A percentile compares a stretch with the other conserved stretches of the same genome.
Conservation (phyloP, 1,140 invertebrate species). For the Mesaphorura yosii region DNA sequence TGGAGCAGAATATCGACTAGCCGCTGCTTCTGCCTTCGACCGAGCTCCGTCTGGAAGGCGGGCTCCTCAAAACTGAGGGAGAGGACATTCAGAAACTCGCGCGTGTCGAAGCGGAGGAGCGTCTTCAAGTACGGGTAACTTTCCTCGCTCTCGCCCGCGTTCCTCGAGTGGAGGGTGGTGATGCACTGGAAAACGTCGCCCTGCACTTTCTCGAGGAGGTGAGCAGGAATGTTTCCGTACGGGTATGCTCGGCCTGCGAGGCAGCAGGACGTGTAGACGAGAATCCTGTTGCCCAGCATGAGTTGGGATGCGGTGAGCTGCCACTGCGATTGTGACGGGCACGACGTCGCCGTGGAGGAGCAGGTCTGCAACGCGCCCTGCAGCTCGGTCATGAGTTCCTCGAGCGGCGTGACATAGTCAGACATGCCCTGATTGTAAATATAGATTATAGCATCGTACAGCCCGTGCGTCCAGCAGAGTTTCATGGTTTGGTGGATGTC, state of each 20-base stretch:
- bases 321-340: conserved; percentile 24
- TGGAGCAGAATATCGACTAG: conserved; percentile 67
- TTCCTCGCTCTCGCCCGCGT: conserved; percentile 51
- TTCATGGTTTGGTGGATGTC: conserved; percentile 80
- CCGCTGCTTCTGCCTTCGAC: conserved; percentile 58
- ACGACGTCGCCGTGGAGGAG: background rate
- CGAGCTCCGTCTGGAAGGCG: conserved; percentile 62
- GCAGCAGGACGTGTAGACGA: conserved; percentile 88
- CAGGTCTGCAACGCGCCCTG: conserved; percentile 35
- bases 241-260: conserved; percentile 83
- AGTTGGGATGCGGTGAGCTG: conserved; percentile 36
- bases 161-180: conserved; percentile 51
- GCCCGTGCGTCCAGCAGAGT: conserved; percentile 59
- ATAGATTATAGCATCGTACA: conserved; percentile 81
- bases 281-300: conserved; percentile 69
- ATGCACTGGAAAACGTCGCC: conserved; percentile 50
- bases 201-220: conserved; percentile 55
- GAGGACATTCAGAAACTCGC: conserved; percentile 81
- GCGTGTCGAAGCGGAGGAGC: conserved; percentile 70
- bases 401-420: conserved; percentile 72
- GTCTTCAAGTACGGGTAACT: conserved; percentile 68
- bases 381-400: conserved; percentile 56
- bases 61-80: conserved; percentile 74
- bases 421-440: conserved; percentile 72
- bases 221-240: conserved; percentile 62